phyloP scores from a whole-genome alignment of 2,797 vertebrate genomes.

The Coregonus sp. region DNA sequence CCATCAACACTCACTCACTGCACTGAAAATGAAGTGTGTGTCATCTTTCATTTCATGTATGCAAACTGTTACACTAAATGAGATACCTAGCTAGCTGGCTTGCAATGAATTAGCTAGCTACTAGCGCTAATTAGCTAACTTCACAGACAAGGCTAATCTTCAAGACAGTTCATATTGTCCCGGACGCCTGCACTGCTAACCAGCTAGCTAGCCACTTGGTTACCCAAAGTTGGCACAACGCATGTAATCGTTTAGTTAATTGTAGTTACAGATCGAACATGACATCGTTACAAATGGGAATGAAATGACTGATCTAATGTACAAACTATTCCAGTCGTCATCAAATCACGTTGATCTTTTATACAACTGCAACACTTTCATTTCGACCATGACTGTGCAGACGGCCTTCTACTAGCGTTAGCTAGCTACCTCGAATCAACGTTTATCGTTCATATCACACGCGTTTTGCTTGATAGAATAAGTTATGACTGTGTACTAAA shows the following conservation, averaged over 20 bases:
- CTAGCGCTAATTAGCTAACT: neutral
- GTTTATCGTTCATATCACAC: conserved; percentile 1
- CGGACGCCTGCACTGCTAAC: neutral
- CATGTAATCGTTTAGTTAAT: neutral
- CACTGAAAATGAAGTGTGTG: neutral
- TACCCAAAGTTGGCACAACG: conserved; percentile 28
- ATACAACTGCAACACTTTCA: conserved; percentile 50
- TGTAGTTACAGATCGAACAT: neutral
- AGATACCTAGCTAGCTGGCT: neutral
- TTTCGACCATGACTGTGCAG: conserved; percentile 81
- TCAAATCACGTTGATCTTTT: neutral
- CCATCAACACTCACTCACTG: neutral
- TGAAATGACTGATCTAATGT: neutral
- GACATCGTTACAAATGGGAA: conserved; percentile 20
- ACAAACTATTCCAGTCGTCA: neutral
- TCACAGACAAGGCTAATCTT: neutral
- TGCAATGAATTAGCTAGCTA: neutral
- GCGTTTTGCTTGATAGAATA: rapidly evolving
- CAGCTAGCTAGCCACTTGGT: conserved; percentile 39
- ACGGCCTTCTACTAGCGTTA: conserved; percentile 72
- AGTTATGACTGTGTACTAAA: neutral
- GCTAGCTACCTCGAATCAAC: conserved; percentile 46
- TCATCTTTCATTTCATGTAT: neutral
- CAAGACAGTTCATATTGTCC: neutral
- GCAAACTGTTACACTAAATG: neutral